These are phyloP conservation scores for Daktulosphaira vitifoliae DNA, from an alignment of 1,140 invertebrate species.

Conservation along the genomic window DNA sequence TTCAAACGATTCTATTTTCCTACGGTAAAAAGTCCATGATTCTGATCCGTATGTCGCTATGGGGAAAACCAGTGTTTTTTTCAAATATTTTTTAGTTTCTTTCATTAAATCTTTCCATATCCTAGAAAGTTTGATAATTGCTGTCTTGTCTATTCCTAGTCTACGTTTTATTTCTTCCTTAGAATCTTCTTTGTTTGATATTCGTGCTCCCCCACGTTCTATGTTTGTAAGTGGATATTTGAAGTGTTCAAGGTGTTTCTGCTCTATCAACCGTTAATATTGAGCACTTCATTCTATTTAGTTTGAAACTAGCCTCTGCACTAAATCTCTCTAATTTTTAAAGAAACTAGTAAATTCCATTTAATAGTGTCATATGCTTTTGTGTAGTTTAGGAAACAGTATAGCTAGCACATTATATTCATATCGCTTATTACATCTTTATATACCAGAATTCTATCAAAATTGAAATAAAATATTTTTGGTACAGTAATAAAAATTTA, in stretches of 20 bases:
- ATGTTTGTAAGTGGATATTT: background rate
- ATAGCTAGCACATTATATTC: no score
- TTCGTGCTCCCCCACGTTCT: constrained; percentile 1
- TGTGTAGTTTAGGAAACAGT: background rate
- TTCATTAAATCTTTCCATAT: constrained; percentile 5
- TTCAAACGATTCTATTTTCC: background rate
- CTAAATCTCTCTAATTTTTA: background rate
- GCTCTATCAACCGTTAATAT: background rate
- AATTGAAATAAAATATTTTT: no score
- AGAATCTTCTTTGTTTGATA: constrained; percentile 2
- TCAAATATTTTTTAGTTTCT: background rate
- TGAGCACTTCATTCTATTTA: background rate
- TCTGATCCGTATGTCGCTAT: background rate
- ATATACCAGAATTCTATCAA: no score
- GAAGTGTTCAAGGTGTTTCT: background rate
- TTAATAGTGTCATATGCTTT: no score
- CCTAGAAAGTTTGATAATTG: constrained; percentile 7
- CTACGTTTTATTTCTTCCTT: constrained; percentile 9
- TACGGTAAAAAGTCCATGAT: background rate
- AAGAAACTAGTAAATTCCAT: background rate
- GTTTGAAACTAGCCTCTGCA: background rate
- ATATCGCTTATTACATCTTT: no score
- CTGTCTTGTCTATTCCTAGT: background rate
- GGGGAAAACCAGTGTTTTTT: no score
- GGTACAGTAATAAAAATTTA: no score